Evolutionary conservation across 1,140 invertebrate genomes (phyloP), one percentile per base, ranked within the genome.

Genomic region (Brachionus plicatilis): DNA sequence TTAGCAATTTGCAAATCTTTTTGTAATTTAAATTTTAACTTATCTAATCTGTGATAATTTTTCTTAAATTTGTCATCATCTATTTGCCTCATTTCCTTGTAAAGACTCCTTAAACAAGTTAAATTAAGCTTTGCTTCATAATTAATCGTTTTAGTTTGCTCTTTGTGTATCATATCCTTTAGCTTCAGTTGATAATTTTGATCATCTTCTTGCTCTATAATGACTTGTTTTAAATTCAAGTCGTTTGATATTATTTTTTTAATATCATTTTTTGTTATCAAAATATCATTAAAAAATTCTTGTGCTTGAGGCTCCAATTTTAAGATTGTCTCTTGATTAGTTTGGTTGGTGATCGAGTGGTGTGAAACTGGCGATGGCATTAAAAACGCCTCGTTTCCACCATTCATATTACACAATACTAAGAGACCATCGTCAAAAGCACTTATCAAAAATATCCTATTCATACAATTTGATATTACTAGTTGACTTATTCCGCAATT

Each of bases 131-230:
- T 76, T 12, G 72, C 72, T 50, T 76, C 72, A 76, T 76, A 76
- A 50, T 76, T 76, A 27, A 76, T 76, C 20, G 72, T 76, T 76
- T 76, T 76, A 14, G 45, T 76, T 76, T 76, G 72, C 72, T 76
- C 72, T 53, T 76, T 76, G 43, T 76, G 72, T 27, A 76, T 76
- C 72, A 76, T 76, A 50, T 76, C 72, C 27, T 76, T 76, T 50
- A 76, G 24, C 47, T 76, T 76, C 11, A 76, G 14, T 27, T 76
- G 72, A 76, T 76, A 76, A 76, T 50, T 50, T 76, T 76, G 72
- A 47, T 76, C 72, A 76, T 76, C 72, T n/a, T 76, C 45, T 76
- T 50, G 72, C 47, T 76, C 72, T 29, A 76, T 76, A 47, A 76
- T 27, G 7, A 50, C 27, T 76, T 76, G 72, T 29, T 50, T 76